phyloP scores from a whole-genome alignment of 2,888 invertebrate genomes.

The Drosophila prostipennis region DNA sequence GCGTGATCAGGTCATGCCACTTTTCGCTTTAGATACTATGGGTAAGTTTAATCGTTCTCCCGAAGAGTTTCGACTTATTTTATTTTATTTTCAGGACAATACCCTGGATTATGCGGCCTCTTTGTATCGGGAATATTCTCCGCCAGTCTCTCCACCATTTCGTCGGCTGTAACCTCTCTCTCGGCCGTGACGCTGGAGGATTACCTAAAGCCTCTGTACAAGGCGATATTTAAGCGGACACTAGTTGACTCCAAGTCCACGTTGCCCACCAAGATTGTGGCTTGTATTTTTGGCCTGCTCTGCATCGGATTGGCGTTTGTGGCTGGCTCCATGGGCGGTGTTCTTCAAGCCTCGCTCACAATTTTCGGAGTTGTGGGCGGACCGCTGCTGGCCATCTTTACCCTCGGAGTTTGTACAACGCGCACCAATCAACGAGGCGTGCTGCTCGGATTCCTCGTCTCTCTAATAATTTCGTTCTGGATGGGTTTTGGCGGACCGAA shows the following conservation, averaged over 20 bases:
- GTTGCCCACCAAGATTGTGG: constrained; percentile 88
- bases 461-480: constrained; percentile 90
- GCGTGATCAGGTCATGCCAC: constrained; percentile 92
- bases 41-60: constrained; percentile 71
- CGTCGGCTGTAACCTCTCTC: constrained; percentile 95
- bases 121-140: constrained; percentile 97
- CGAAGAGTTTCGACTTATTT: neutral
- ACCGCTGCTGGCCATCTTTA: constrained; percentile 92
- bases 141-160: constrained; percentile 95
- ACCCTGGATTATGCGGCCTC: constrained; percentile 93
- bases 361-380: constrained; percentile 95
- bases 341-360: constrained; percentile 92
- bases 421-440: constrained; percentile 90
- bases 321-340: constrained; percentile 92
- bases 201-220: constrained; percentile 88
- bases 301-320: constrained; percentile 93
- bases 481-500: constrained; percentile 93
- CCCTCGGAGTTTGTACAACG: constrained; percentile 92
- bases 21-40: constrained; percentile 91
- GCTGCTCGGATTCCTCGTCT: constrained; percentile 87
- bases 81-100: constrained; percentile 75
- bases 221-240: constrained; percentile 82
- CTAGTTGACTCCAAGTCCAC: constrained; percentile 85
- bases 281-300: constrained; percentile 89
- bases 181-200: constrained; percentile 96